phyloP scores from a whole-genome alignment of 2,888 invertebrate species.

The Isotomurus palustris region DNA sequence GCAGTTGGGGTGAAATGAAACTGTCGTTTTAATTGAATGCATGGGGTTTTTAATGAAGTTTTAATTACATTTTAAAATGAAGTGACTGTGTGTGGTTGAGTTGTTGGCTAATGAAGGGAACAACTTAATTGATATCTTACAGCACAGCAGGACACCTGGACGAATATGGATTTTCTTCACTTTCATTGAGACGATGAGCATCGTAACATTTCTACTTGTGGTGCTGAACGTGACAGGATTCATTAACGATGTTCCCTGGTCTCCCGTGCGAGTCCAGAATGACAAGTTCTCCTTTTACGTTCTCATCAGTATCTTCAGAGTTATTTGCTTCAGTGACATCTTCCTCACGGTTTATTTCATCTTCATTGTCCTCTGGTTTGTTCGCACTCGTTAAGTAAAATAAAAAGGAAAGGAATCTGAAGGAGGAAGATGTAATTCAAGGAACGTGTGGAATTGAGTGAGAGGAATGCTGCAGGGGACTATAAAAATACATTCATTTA shows the following conservation, averaged over 20 bases:
- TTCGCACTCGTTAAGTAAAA: slow-evolving; percentile 23
- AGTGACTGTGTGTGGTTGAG: too few species aligned
- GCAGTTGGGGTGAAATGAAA: not conserved
- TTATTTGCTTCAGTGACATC: slow-evolving; percentile 26
- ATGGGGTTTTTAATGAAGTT: not conserved
- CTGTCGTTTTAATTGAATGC: not conserved
- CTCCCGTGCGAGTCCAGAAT: slow-evolving; percentile 26
- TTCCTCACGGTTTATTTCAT: slow-evolving; percentile 32
- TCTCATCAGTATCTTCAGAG: slow-evolving; percentile 27
- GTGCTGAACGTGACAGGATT: slow-evolving; percentile 34
- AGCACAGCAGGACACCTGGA: slow-evolving; percentile 36
- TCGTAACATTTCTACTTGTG: slow-evolving; percentile 27
- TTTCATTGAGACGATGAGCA: slow-evolving; percentile 17
- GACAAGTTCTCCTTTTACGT: slow-evolving; percentile 35
- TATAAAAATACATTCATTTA: too few species aligned
- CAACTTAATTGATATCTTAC: too few species aligned
- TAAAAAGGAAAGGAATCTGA: too few species aligned
- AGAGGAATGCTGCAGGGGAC: too few species aligned
- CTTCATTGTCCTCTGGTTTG: slow-evolving; percentile 32
- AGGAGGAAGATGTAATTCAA: too few species aligned
- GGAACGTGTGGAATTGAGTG: too few species aligned
- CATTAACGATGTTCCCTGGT: slow-evolving; percentile 31
- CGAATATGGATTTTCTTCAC: slow-evolving; percentile 25
- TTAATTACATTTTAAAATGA: too few species aligned
- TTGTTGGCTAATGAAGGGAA: too few species aligned